phyloP scores from a whole-genome alignment of 1,140 invertebrate genomes.

The Oryctes rhinoceros region DNA sequence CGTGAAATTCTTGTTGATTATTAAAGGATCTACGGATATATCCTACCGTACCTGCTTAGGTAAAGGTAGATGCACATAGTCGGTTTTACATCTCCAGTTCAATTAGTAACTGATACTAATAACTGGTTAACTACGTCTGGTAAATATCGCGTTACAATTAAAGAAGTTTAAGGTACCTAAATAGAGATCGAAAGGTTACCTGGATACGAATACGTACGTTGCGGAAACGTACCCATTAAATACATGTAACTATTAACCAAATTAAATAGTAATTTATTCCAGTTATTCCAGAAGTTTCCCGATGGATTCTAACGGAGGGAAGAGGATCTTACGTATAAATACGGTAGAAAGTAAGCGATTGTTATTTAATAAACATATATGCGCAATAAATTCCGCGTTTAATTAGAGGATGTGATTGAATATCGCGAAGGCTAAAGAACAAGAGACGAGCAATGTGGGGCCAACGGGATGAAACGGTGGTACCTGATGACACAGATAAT shows the following conservation, averaged over 20 bases:
- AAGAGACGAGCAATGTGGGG: too few species aligned
- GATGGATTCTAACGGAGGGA: too few species aligned
- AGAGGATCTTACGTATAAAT: too few species aligned
- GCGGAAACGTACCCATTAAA: not conserved
- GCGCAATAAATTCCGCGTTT: too few species aligned
- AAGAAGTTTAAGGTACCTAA: conserved; percentile 12
- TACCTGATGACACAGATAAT: too few species aligned
- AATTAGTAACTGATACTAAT: conserved; percentile 42
- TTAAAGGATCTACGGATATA: not conserved
- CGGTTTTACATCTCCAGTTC: not conserved
- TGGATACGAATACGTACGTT: not conserved
- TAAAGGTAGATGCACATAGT: not conserved
- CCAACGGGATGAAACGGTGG: too few species aligned
- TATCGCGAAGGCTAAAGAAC: too few species aligned
- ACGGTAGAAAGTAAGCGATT: too few species aligned
- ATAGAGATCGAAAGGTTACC: not conserved
- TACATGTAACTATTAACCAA: not conserved
- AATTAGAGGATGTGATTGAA: too few species aligned
- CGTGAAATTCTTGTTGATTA: too few species aligned
- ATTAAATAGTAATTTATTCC: not conserved
- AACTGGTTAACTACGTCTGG: conserved; percentile 39
- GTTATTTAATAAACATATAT: too few species aligned
- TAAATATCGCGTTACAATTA: conserved; percentile 42
- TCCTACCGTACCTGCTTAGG: not conserved
- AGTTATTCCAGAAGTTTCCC: too few species aligned